These are phyloP conservation scores for Zapus hudsonius DNA, from an alignment of 2,113 vertebrate genomes.

Conservation along the genomic window DNA sequence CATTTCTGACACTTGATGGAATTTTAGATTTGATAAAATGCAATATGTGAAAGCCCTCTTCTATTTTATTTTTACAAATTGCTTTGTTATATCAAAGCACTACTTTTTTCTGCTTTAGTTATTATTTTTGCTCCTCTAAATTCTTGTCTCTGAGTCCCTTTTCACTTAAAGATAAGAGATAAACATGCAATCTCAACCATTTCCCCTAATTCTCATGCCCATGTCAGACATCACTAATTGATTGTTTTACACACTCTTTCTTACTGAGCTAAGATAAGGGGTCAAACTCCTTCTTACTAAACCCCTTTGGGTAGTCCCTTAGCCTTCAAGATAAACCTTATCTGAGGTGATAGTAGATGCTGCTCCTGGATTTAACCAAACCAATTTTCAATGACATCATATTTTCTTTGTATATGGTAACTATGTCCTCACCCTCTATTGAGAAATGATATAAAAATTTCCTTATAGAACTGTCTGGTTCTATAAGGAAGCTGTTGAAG, in stretches of 20 bases:
- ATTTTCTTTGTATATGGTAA: conserved; percentile 5
- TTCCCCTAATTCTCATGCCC: no score
- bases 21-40: conserved; percentile 35
- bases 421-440: background rate
- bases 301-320: background rate
- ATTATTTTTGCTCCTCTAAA: conserved; percentile 1
- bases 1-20: background rate
- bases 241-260: background rate
- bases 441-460: conserved; percentile 40
- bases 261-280: background rate
- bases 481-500: conserved; percentile 2
- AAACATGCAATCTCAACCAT: background rate
- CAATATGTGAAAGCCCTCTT: background rate
- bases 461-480: conserved; percentile 3
- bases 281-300: background rate
- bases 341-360: background rate
- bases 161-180: background rate
- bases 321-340: background rate
- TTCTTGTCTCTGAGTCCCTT: conserved; percentile 18
- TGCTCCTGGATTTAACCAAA: background rate
- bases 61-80: conserved; percentile 1
- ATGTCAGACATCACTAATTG: conserved; percentile 4
- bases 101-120: background rate
- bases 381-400: background rate
- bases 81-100: conserved; percentile 14